phyloP scores from a whole-genome alignment of 53 echinoderm and acorn worm species.

The Apostichopus leukothele region DNA sequence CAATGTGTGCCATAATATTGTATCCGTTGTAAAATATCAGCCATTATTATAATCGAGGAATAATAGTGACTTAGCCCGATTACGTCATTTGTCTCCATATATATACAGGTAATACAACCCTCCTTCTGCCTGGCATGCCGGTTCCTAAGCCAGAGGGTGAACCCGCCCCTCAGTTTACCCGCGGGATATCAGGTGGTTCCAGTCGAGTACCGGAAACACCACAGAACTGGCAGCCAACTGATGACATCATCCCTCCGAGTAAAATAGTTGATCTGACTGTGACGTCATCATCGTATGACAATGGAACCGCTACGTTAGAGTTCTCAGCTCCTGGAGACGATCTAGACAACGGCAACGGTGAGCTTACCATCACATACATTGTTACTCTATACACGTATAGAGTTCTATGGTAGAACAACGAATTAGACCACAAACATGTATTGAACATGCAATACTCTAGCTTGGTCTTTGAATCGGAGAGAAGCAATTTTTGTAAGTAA shows the following conservation, averaged over 20 bases:
- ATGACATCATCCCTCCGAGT: constrained; percentile 63
- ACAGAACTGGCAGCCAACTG: constrained; percentile 40
- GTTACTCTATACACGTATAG: too few relatives aligned
- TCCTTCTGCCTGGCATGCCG: constrained; percentile 51
- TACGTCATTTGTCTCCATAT: too few relatives aligned
- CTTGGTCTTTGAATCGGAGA: too few relatives aligned
- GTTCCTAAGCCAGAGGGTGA: constrained; percentile 53
- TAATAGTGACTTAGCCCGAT: too few relatives aligned
- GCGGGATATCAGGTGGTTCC: constrained; percentile 65
- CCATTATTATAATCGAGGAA: too few relatives aligned
- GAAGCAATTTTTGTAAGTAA: too few relatives aligned
- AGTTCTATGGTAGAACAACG: too few relatives aligned
- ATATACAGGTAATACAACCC: constrained; percentile 38
- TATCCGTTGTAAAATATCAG: too few relatives aligned
- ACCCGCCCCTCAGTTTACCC: constrained; percentile 60
- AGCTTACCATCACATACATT: too few relatives aligned
- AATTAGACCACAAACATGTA: too few relatives aligned
- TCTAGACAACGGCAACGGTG: constrained; percentile 55
- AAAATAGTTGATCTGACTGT: constrained; percentile 62
- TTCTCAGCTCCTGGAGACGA: constrained; percentile 70
- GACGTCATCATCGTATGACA: constrained; percentile 28
- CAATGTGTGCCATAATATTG: too few relatives aligned
- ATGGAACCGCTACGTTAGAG: constrained; percentile 33
- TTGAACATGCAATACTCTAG: too few relatives aligned
- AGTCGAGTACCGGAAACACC: constrained; percentile 57